phyloP scores from a whole-genome alignment of 2,888 invertebrate species.

The Baccha elongata region DNA sequence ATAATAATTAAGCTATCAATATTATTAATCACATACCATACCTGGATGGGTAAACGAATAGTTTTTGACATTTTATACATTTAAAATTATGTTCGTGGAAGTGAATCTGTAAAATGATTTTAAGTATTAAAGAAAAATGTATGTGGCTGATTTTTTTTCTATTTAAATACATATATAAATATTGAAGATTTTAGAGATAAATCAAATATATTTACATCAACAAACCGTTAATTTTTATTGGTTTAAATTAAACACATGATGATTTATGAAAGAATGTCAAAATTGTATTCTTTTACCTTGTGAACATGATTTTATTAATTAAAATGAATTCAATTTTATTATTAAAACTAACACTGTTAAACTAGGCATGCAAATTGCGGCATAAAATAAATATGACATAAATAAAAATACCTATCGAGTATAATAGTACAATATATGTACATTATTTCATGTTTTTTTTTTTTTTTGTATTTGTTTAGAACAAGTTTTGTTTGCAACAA shows the following conservation, averaged over 20 bases:
- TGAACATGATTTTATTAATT: slow-evolving; percentile 10
- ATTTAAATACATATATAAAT: neutral
- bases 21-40: slow-evolving; percentile 11
- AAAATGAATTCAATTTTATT: slow-evolving; percentile 1
- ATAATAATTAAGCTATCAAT: slow-evolving; percentile 12
- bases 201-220: too few species aligned
- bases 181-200: neutral
- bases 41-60: slow-evolving; percentile 19
- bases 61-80: slow-evolving; percentile 4
- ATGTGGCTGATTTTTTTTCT: too few species aligned
- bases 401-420: too few species aligned
- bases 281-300: slow-evolving; percentile 25
- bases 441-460: too few species aligned
- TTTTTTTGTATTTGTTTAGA: too few species aligned
- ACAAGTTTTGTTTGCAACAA: too few species aligned
- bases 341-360: slow-evolving; percentile 10
- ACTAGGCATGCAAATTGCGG: slow-evolving; percentile 2
- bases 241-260: neutral
- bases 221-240: neutral
- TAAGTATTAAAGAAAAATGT: too few species aligned
- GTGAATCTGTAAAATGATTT: too few species aligned
- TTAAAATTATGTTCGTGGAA: too few species aligned
- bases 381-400: neutral
- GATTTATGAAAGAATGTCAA: slow-evolving; percentile 4
- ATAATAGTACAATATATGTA: too few species aligned